Evolutionary conservation across 2,797 vertebrate species (phyloP).

Genomic region (Sebastes minor): DNA sequence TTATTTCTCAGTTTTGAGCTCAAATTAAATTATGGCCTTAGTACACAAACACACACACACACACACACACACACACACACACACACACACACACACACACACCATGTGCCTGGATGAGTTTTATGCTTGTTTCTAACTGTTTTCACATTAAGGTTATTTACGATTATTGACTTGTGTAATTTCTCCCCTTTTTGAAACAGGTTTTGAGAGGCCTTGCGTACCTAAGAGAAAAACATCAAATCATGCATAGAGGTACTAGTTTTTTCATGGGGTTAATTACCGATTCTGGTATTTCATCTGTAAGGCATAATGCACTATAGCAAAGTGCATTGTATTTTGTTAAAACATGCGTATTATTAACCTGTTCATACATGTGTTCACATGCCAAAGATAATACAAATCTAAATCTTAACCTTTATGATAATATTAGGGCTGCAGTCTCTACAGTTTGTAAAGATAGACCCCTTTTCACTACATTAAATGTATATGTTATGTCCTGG

Average conservation of each 20-base stretch:
- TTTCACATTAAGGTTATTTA: not conserved
- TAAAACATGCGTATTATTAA: not conserved
- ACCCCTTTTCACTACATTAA: not conserved
- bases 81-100: not conserved
- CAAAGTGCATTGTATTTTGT: not conserved
- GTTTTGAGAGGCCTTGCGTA: constrained; percentile 91
- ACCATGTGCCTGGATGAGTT: not conserved
- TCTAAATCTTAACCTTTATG: not conserved
- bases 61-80: too few species aligned
- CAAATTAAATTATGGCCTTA: not conserved
- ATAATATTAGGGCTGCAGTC: not conserved
- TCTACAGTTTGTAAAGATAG: not conserved
- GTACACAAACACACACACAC: not conserved
- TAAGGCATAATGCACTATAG: not conserved
- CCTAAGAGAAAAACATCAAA: constrained; percentile 92
- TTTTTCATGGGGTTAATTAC: not conserved
- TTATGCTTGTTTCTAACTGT: not conserved
- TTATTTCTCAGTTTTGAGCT: not conserved
- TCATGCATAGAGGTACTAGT: constrained; percentile 90
- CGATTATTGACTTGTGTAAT: not conserved
- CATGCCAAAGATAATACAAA: not conserved
- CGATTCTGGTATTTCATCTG: not conserved
- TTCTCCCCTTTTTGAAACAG: constrained; percentile 60
- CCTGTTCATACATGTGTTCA: not conserved
- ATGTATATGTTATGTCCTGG: not conserved